These are phyloP conservation scores for Lophotis ruficrista DNA, from an alignment of 2,113 vertebrate genomes.

Conservation along the genomic window DNA sequence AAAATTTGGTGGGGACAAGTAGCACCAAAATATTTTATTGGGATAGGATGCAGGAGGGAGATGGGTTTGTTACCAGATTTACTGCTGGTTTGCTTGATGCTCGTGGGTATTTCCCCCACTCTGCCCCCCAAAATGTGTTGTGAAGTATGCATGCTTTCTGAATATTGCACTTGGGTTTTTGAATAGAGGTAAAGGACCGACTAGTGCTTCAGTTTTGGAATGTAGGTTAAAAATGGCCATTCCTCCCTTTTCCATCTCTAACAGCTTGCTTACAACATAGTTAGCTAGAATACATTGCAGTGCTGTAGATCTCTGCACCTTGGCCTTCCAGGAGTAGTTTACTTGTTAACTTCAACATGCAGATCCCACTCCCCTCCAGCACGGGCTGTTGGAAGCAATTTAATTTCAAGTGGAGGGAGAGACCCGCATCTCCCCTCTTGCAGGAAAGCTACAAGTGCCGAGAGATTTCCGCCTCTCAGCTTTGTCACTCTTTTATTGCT, in stretches of 20 bases:
- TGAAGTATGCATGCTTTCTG: background rate
- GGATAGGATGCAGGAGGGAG: background rate
- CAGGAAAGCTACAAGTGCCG: background rate
- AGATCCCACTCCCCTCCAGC: background rate
- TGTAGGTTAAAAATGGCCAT: background rate
- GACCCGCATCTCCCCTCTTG: background rate
- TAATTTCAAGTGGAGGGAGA: background rate
- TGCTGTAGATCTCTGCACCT: background rate
- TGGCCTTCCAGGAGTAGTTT: background rate
- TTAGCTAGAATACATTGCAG: background rate
- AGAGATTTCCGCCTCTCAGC: background rate
- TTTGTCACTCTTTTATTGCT: background rate
- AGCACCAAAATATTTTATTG: background rate
- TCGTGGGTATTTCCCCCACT: background rate
- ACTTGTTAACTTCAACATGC: background rate
- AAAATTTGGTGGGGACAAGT: background rate
- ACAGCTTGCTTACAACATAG: background rate
- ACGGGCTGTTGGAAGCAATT: background rate
- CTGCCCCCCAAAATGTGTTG: fast-evolving
- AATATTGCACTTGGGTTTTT: background rate
- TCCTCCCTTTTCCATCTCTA: background rate
- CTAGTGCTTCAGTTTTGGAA: background rate
- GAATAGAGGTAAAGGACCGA: background rate
- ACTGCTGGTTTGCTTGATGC: background rate
- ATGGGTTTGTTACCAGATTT: background rate